Percentiles rank a stretch among this genome's conserved stretches.
These are phyloP conservation scores for Sciaenops ocellatus DNA, from an alignment of 2,797 vertebrate species.

Conservation along the genomic window DNA sequence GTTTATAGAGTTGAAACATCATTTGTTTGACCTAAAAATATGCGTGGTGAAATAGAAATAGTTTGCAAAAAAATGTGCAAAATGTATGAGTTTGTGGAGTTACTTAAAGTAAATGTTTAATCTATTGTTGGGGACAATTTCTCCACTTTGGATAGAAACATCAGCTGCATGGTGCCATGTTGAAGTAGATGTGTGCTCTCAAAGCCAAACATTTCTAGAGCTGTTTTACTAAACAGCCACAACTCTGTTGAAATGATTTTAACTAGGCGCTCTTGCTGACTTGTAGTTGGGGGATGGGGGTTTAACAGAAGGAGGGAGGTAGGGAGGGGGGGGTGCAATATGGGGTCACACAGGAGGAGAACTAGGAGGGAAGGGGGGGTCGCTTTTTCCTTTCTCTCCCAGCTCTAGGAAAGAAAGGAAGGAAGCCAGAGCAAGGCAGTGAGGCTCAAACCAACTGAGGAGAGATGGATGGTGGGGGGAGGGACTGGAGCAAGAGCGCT, in stretches of 20 bases:
- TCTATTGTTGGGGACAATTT: no score
- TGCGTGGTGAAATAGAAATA: background rate
- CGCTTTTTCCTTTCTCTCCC: conserved; percentile 64
- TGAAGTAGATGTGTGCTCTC: background rate
- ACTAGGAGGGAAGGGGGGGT: conserved; percentile 66
- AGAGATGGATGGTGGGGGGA: conserved; percentile 76
- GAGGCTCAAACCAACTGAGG: conserved; percentile 73
- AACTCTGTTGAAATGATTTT: conserved; percentile 80
- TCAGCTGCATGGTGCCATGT: background rate
- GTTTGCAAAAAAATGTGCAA: background rate
- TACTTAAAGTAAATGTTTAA: background rate
- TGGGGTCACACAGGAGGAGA: conserved; percentile 82
- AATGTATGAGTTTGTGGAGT: background rate
- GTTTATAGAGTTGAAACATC: background rate
- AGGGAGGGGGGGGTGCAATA: conserved; percentile 70
- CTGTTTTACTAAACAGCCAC: conserved; percentile 68
- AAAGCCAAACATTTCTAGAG: conserved; percentile 61
- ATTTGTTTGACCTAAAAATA: background rate
- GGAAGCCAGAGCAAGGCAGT: conserved; percentile 70
- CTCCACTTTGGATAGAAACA: background rate
- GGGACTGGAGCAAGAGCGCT: conserved; percentile 80
- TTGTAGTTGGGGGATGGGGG: conserved; percentile 79
- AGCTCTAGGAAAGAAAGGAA: conserved; percentile 80
- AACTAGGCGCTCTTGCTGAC: conserved; percentile 79
- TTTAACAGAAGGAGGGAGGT: conserved; percentile 44